phyloP scores from a whole-genome alignment of 2,797 vertebrate species.

The Hapalemur alaotrensis region DNA sequence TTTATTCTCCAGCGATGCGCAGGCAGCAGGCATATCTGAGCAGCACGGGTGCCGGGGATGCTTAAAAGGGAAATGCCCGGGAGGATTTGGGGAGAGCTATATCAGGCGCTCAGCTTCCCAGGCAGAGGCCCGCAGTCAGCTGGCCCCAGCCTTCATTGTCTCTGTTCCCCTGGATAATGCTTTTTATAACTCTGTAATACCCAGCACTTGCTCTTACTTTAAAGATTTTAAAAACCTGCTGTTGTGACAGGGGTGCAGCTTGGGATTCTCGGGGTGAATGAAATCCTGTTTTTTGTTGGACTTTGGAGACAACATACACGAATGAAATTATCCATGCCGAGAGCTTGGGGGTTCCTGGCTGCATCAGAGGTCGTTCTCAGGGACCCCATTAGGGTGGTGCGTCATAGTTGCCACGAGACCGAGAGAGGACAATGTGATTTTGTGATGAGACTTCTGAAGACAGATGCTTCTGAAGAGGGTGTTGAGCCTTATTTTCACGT shows the following conservation, averaged over 20 bases:
- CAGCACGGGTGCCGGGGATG: background rate
- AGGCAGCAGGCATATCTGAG: background rate
- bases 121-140: slow-evolving; percentile 64
- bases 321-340: background rate
- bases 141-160: slow-evolving; percentile 54
- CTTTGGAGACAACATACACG: background rate
- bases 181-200: slow-evolving; percentile 70
- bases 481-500: background rate
- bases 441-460: background rate
- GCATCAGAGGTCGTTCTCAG: background rate
- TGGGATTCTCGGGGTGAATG: slow-evolving; percentile 18
- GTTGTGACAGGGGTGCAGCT: slow-evolving; percentile 12
- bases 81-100: slow-evolving; percentile 64
- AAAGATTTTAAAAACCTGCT: slow-evolving; percentile 27
- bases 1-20: background rate
- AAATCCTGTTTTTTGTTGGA: background rate
- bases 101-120: slow-evolving; percentile 50
- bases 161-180: slow-evolving; percentile 59
- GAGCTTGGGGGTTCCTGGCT: background rate
- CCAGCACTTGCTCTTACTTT: slow-evolving; percentile 26
- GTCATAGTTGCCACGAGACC: rapidly evolving
- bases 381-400: background rate
- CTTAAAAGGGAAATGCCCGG: slow-evolving; percentile 56
- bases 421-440: background rate
- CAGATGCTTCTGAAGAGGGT: background rate